Base-by-base conservation (phyloP, 2,888 invertebrate genomes). In the Opisthograptis luteolata region DNA sequence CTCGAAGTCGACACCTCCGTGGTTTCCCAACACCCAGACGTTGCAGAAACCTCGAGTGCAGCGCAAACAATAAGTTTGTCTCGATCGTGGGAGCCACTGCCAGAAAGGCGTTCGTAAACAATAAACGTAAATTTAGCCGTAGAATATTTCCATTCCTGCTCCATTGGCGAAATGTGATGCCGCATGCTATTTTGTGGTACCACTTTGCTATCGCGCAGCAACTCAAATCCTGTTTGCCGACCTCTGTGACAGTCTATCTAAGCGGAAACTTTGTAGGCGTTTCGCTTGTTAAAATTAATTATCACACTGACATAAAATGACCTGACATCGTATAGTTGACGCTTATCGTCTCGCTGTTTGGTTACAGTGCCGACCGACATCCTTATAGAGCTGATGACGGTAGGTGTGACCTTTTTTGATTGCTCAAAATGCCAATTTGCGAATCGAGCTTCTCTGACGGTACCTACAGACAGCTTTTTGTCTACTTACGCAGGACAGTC, bases 31-130 rank as follows among this genome's bases (percentile, higher is more conserved):
- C 78, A 79, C 62, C 78, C 75, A 77, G 78, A 65, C 77, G 79
- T 87, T 87, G 88, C 87, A 85, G 84, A 86, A 85, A 84, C 83
- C 81, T 83, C 74, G 74, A 87, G 82, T 82, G 84, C 81, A 84
- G 68, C 70, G 74, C 81, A 83, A 88, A 89, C 87, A 88, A 87
- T 86, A 79, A 73, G 74, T 73, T n/a, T n/a, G n/a, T n/a, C 73
- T 67, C 66, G 75, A 68, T 82, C 86, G 87, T 88, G 87, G 85
- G 88, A 87, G 84, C 72, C 66, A 70, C 66, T 74, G 76, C 76
- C 68, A 73, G 62, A 70, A 60, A 69, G 71, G 73, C 76, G 66
- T 72, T 79, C 66, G 62, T 70, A 71, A 64, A 79, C 76, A 79
- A 79, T 80, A 73, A 70, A 48, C 42, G 75, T 73, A 71, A 76